Base-by-base conservation (phyloP, 2,888 invertebrate species). In the Parnassius orleans region DNA sequence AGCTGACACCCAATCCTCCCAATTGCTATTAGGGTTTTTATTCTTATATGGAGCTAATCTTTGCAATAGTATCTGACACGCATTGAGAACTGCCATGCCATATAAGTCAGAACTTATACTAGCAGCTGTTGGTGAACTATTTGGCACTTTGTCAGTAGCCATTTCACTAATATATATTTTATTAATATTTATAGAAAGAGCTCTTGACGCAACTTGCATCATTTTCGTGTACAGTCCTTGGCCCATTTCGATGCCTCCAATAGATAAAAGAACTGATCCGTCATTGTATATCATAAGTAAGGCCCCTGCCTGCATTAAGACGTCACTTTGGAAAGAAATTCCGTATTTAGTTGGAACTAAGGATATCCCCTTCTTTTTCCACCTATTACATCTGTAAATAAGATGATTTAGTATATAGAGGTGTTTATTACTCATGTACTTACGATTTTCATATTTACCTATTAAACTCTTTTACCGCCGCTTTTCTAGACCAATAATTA, bases 191-290 rank as follows among this genome's bases (percentile, higher is more conserved):
- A 95, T 92, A 66, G 92, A 93, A 46, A 96, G 80, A 10, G 90
- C 93, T 73, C 92, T 92, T 64, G 95, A 95, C 0, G 96, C 95
- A 0, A 96, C 94, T 93, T 97, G 97, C 64, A 96, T 94, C 95
- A 97, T 96, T 92, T 98, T 98, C 0, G 97, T 97, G 77, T 96
- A 96, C 5, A 98, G 89, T 0, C 98, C 98, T 87, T 98, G 98
- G 0, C 98, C 98, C 96, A 98, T 97, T 92, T 98, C 98, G 56
- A 95, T 94, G 14, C 97, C 97, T 57, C 96, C 96, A 76, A 96
- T 96, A 7, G 94, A 93, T 52, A 97, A 75, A 41, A 97, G 87
- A 5, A 97, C 96, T 0, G 96, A 95, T 10, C 96, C 97, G 77
- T 95, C 95, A 1, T 90, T 93, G 79, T 97, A 97, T 3, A 96